Percentiles rank a stretch among this genome's conserved stretches.
These are phyloP conservation scores for Drosophila ananassae DNA, from an alignment of 1,140 invertebrate species.

Conservation along the genomic window DNA sequence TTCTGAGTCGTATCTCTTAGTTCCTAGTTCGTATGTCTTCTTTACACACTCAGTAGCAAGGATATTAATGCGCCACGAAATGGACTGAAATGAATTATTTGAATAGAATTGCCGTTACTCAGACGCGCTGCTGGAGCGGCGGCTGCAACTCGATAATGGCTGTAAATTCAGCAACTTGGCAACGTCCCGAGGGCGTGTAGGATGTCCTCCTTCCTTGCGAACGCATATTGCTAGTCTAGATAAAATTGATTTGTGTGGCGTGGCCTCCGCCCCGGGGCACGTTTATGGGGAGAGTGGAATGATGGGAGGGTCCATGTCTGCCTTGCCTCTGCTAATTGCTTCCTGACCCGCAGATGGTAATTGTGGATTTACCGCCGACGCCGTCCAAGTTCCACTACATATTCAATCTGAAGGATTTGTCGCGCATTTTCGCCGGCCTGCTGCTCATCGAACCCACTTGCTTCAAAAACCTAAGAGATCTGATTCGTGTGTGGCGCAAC, in stretches of 20 bases:
- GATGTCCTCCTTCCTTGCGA: constrained; percentile 39
- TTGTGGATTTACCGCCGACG: constrained; percentile 92
- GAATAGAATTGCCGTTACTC: constrained; percentile 79
- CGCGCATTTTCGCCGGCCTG: constrained; percentile 91
- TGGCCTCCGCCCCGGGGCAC: not conserved
- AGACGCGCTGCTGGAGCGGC: constrained; percentile 32
- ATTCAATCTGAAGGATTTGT: constrained; percentile 96
- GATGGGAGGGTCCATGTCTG: constrained; percentile 9
- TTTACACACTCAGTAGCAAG: constrained; percentile 74
- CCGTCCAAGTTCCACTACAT: constrained; percentile 97
- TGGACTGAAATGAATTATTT: constrained; percentile 83
- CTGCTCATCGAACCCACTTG: constrained; percentile 89
- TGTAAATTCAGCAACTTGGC: constrained; percentile 72
- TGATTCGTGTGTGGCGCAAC: constrained; percentile 94
- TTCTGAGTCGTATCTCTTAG: not conserved
- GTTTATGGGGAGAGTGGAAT: constrained; percentile 5
- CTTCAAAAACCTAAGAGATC: constrained; percentile 88
- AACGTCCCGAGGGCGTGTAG: constrained; percentile 11
- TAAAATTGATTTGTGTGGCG: constrained; percentile 83
- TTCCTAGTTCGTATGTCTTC: constrained; percentile 75
- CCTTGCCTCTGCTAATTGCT: constrained; percentile 62
- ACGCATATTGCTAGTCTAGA: constrained; percentile 79
- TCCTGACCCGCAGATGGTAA: constrained; percentile 85
- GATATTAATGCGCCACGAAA: constrained; percentile 82
- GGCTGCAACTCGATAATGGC: constrained; percentile 76